Percentiles rank a stretch among this genome's conserved stretches.
These are phyloP conservation scores for Sigmodon hispidus DNA, from an alignment of 2,113 vertebrate species.

Conservation along the genomic window DNA sequence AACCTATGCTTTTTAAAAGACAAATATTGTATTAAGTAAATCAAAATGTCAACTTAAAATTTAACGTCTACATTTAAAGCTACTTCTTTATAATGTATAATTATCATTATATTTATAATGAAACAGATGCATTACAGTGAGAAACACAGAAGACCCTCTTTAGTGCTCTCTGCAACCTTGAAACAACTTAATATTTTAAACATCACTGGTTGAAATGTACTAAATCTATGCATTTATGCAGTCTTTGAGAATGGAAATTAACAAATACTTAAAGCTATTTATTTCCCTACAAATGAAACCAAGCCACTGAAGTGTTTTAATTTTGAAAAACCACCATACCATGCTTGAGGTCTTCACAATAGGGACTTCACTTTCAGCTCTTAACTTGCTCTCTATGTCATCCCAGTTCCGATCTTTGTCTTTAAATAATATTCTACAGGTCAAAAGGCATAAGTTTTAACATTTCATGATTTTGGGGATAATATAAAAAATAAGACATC, in stretches of 20 bases:
- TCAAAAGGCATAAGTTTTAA: constrained; percentile 67
- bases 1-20: neutral
- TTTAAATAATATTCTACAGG: constrained; percentile 96
- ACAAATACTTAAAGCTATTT: constrained; percentile 10
- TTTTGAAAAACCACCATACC: constrained; percentile 84
- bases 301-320: neutral
- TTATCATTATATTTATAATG: neutral
- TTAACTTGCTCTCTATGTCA: constrained; percentile 96
- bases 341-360: constrained; percentile 97
- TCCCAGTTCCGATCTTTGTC: constrained; percentile 99
- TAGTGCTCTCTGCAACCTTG: neutral
- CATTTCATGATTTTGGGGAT: constrained; percentile 33
- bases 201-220: neutral
- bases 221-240: neutral
- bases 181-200: constrained; percentile 53
- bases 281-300: constrained; percentile 14
- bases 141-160: neutral
- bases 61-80: constrained; percentile 42
- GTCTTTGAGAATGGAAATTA: neutral
- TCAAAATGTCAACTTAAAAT: neutral
- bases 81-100: neutral
- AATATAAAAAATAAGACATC: neutral
- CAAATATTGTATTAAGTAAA: neutral
- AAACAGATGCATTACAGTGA: neutral
- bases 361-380: constrained; percentile 94